Percentiles rank a stretch among this genome's conserved stretches.
phyloP scores from a whole-genome alignment of 2,888 invertebrate genomes.

The Hedychridium roseum region DNA sequence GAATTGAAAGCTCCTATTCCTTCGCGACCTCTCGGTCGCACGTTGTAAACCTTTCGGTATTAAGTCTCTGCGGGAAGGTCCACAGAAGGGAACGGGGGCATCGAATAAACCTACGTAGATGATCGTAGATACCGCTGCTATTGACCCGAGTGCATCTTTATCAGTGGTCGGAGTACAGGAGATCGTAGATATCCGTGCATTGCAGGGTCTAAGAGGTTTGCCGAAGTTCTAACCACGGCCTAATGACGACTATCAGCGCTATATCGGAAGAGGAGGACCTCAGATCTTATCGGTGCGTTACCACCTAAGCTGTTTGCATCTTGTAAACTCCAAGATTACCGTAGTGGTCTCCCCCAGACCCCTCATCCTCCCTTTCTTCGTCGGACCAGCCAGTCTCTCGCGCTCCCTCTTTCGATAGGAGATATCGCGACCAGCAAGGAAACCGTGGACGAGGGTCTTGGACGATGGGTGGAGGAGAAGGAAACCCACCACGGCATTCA shows the following conservation, averaged over 20 bases:
- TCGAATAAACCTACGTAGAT: slow-evolving; percentile 16
- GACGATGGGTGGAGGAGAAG: slow-evolving; percentile 30
- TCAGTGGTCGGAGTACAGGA: slow-evolving; percentile 26
- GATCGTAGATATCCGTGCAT: slow-evolving; percentile 29
- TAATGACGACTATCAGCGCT: slow-evolving; percentile 46
- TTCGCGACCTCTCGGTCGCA: slow-evolving; percentile 20
- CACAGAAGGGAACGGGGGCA: too few relatives aligned
- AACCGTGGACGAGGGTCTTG: slow-evolving; percentile 39
- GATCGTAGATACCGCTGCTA: slow-evolving; percentile 20
- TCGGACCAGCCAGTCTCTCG: slow-evolving; percentile 23
- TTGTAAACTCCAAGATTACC: slow-evolving; percentile 56
- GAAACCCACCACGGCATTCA: slow-evolving; percentile 42
- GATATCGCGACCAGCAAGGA: slow-evolving; percentile 44
- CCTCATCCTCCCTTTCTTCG: slow-evolving; percentile 13
- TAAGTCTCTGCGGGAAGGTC: slow-evolving; percentile 20
- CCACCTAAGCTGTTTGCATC: slow-evolving; percentile 61
- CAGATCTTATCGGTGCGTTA: slow-evolving; percentile 58
- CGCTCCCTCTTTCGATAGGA: slow-evolving; percentile 34
- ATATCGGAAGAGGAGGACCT: slow-evolving; percentile 46
- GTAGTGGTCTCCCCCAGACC: slow-evolving; percentile 30
- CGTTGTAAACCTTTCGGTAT: slow-evolving; percentile 25
- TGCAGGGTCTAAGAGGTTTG: slow-evolving; percentile 22
- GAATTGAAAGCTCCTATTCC: slow-evolving; percentile 34
- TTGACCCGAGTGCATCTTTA: slow-evolving; percentile 29
- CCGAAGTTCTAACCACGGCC: slow-evolving; percentile 47